phyloP scores from a whole-genome alignment of 2,797 vertebrate species.

The Cynopterus sphinx region DNA sequence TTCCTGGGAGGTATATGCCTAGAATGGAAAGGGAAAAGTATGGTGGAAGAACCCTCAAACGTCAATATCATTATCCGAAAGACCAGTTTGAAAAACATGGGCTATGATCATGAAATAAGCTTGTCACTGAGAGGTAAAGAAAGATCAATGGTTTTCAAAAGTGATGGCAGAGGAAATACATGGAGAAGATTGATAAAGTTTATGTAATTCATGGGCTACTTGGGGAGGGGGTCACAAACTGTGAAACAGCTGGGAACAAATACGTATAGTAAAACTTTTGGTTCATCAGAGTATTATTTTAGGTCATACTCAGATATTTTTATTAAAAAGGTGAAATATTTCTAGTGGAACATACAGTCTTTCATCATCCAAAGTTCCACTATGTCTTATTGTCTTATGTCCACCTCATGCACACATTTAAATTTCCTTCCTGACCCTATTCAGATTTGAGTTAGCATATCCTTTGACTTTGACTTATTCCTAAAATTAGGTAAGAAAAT shows the following conservation, averaged over 20 bases:
- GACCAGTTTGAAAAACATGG: neutral
- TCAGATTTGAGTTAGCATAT: neutral
- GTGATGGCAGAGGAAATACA: neutral
- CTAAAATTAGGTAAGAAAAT: conserved; percentile 18
- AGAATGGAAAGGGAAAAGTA: neutral
- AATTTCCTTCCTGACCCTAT: neutral
- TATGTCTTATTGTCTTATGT: neutral
- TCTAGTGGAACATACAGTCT: neutral
- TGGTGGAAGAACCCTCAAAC: neutral
- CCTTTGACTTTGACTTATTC: neutral
- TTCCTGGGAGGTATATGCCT: neutral
- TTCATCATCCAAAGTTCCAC: neutral
- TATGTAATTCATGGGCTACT: neutral
- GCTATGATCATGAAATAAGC: conserved; percentile 1
- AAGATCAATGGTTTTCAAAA: conserved; percentile 31
- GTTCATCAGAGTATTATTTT: neutral
- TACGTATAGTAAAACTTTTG: neutral
- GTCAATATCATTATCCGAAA: neutral
- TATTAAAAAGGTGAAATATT: neutral
- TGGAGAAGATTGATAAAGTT: neutral
- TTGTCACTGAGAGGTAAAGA: conserved; percentile 28
- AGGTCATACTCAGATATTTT: neutral
- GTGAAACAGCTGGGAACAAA: neutral
- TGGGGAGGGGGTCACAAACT: neutral
- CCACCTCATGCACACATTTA: neutral